phyloP scores from a whole-genome alignment of 2,113 vertebrate species.

The Lepus americanus region DNA sequence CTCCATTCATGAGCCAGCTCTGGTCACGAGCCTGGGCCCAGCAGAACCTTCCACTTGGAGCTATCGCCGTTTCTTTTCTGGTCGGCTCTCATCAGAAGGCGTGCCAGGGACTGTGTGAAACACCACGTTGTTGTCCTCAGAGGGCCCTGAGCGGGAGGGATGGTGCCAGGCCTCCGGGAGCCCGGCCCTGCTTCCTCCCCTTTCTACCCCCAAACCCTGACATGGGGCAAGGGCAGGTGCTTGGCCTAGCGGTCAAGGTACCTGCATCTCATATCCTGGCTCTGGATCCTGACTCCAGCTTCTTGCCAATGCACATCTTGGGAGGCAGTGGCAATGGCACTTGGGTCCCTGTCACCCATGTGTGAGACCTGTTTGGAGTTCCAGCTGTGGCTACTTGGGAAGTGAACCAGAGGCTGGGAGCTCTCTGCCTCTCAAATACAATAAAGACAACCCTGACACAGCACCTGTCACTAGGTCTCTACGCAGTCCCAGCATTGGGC shows the following conservation, averaged over 20 bases:
- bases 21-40: neutral
- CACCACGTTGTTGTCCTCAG: neutral
- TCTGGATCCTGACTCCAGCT: too few species aligned
- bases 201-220: neutral
- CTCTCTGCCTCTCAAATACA: too few species aligned
- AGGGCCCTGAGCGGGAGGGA: neutral
- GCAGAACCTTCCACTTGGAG: neutral
- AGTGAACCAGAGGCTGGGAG: too few species aligned
- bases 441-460: too few species aligned
- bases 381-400: too few species aligned
- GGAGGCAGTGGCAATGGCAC: too few species aligned
- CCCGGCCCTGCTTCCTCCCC: neutral
- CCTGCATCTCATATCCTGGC: too few species aligned
- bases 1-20: slow-evolving; percentile 67
- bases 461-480: neutral
- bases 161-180: neutral
- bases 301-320: too few species aligned
- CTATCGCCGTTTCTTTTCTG: neutral
- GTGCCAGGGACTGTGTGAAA: neutral
- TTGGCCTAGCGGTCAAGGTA: too few species aligned
- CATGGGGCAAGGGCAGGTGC: too few species aligned
- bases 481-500: neutral
- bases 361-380: too few species aligned
- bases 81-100: neutral
- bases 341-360: too few species aligned